Base-by-base conservation (phyloP, 2,888 invertebrate genomes). In the Microdon myrmicae region DNA sequence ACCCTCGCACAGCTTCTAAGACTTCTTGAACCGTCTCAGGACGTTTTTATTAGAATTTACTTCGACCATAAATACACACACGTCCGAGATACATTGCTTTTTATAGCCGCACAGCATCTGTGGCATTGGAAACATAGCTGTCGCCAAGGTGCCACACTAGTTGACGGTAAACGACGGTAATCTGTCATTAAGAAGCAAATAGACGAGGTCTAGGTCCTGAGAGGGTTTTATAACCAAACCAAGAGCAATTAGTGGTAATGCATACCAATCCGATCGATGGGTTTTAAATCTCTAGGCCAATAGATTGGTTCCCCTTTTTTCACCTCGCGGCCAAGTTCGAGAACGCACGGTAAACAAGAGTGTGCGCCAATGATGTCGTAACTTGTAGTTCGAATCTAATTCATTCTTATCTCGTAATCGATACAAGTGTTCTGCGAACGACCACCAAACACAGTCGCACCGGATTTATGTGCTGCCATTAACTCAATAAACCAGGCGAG, bases 171-270 rank as follows among this genome's bases (percentile, higher is more conserved):
- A 23, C 32, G 54, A 43, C 54, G 49, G 45, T 41, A 35, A 54
- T 60, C 38, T 54, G 54, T 44, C 43, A 55, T 14, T 39, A 55
- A 44, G 29, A 41, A 48, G 60, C 55, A 61, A 61, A 48, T 43
- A 19, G 12, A 28, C 34, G 17, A 35, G 22, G 41, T 25, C 28
- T n/a, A n/a, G n/a, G 17, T 23, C 22, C 28, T 19, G 20, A 16
- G 13, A 20, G 12, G 22, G 16, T 6, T 35, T 25, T 23, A 34
- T 16, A 32, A 9, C 23, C 19, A 1, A 19, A 17, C 23, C 7
- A 20, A 12, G 22, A 43, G 17, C 41, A 43, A 43, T 54, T 60
- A 60, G 38, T 29, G 32, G n/a, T 34, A 44, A 43, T 43, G 37
- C n/a, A 35, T 31, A 13, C 13, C 19, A 23, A 44, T 35, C 43